Conservation (phyloP, 2,113 vertebrate species). For the Tetraodon nigroviridis region DNA sequence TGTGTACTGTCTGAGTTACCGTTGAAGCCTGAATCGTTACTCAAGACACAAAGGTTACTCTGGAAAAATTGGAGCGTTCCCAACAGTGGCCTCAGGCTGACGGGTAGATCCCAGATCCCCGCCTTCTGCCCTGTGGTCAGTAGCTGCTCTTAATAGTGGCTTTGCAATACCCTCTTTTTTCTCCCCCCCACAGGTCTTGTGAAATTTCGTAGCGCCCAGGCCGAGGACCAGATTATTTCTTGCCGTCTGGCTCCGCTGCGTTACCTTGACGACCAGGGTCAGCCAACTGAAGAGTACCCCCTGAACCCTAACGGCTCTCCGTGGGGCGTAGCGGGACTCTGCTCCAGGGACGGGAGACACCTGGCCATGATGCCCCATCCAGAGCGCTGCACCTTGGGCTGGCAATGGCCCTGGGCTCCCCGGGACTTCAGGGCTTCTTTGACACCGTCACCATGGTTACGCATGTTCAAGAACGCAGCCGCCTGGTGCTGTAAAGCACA, state of each 20-base stretch:
- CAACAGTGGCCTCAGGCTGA: slow-evolving; percentile 12
- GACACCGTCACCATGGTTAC: slow-evolving; percentile 79
- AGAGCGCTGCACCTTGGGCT: slow-evolving; percentile 81
- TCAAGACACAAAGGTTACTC: background rate
- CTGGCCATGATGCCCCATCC: slow-evolving; percentile 92
- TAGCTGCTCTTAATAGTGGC: slow-evolving; percentile 34
- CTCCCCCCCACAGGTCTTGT: slow-evolving; percentile 74
- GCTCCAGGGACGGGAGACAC: slow-evolving; percentile 83
- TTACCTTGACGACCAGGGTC: slow-evolving; percentile 82
- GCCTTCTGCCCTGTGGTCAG: slow-evolving; percentile 1
- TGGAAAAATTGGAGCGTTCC: slow-evolving; percentile 5
- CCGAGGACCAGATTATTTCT: slow-evolving; percentile 61
- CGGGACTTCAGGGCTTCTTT: slow-evolving; percentile 62
- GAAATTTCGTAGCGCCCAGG: slow-evolving; percentile 75
- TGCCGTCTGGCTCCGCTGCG: slow-evolving; percentile 75
- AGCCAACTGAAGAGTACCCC: slow-evolving; percentile 81
- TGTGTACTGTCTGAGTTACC: background rate
- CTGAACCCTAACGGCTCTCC: slow-evolving; percentile 88
- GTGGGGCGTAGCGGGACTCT: slow-evolving; percentile 78
- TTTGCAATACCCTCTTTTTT: background rate
- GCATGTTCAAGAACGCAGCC: slow-evolving; percentile 83
- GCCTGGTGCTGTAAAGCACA: slow-evolving; percentile 72
- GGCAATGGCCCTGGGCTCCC: slow-evolving; percentile 90
- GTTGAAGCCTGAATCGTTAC: background rate
- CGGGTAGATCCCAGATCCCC: slow-evolving; percentile 15